Evolutionary conservation across 2,888 invertebrate genomes (phyloP).

Genomic region (Steinernema carpocapsae): DNA sequence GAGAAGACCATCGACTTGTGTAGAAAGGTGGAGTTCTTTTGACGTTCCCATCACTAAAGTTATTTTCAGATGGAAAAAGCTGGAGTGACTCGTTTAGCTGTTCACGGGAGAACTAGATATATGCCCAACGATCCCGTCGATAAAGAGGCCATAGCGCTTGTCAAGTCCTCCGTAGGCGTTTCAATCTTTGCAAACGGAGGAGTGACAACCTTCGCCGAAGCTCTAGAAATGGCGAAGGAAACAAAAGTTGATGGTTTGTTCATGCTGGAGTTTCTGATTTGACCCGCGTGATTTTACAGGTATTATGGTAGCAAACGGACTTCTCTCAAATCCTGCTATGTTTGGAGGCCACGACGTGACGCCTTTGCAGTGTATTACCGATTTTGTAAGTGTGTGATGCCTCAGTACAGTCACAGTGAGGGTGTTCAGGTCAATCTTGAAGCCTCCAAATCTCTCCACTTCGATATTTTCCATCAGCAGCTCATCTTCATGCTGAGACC

Average conservation of each 20-base stretch:
- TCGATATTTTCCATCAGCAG: constrained; percentile 91
- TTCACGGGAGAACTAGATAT: constrained; percentile 87
- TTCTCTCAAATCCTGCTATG: constrained; percentile 87
- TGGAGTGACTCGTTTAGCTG: constrained; percentile 85
- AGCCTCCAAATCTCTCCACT: constrained; percentile 76
- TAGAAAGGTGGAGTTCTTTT: constrained; percentile 57
- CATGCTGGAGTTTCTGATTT: background rate
- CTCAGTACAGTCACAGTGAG: background rate
- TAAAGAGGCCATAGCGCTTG: constrained; percentile 77
- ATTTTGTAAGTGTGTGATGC: constrained; percentile 75
- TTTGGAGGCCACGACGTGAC: constrained; percentile 80
- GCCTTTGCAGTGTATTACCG: constrained; percentile 79
- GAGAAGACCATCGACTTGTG: constrained; percentile 78
- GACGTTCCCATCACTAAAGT: background rate
- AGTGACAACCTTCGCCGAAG: constrained; percentile 79
- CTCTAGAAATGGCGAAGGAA: constrained; percentile 75
- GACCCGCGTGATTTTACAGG: constrained; percentile 70
- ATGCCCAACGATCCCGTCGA: constrained; percentile 75
- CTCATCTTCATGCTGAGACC: constrained; percentile 92
- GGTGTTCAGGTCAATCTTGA: constrained; percentile 72
- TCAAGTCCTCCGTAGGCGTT: constrained; percentile 74
- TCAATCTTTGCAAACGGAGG: constrained; percentile 94
- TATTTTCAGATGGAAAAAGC: constrained; percentile 75
- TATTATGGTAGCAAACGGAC: constrained; percentile 89
- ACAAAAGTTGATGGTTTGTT: constrained; percentile 77